Evolutionary conservation across 2,888 invertebrate genomes (phyloP), one percentile per base, ranked within the genome.

Genomic region (Nyleta sp.): DNA sequence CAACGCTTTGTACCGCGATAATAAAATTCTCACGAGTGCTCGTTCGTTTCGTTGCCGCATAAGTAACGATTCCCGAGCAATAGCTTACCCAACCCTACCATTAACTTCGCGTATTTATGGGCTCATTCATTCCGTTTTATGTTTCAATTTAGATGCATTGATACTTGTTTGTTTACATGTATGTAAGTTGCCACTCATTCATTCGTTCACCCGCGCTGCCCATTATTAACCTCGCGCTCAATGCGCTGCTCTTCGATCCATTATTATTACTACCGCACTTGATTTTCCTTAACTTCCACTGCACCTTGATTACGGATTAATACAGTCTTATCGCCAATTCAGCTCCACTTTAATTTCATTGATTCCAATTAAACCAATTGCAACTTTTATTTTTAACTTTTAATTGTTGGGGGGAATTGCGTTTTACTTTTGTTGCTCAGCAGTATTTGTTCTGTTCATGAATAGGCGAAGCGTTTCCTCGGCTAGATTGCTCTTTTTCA

Each of bases 121-220:
- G 85, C 85, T 87, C 87, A 84, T 87, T 88, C 86, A 84, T 87
- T 87, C 83, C 84, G 82, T 85, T 87, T 90, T 90, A 90, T 89
- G 89, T 90, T 90, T 90, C 88, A 90, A 90, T 90, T 90, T 88
- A 89, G 88, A 89, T 88, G 86, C 88, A 90, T 90, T 88, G 89
- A 89, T 89, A 89, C 87, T 90, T 88, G 87, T 87, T 89, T 89
- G 89, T 89, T 89, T 89, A 89, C 90, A 89, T 84, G 85, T 84
- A 85, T 84, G 84, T 84, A 84, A 85, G 83, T 85, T 87, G 86
- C 87, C 84, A 86, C 84, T 85, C 84, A 83, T 83, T 85, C 83
- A 83, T 82, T 85, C 83, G 74, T 72, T 81, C 82, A 80, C 64
- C 81, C 74, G 64, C 53, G 42, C 82, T 85, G 83, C 65, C 86